A percentile compares a stretch with the other conserved stretches of the same genome.
phyloP scores from a whole-genome alignment of 2,113 vertebrate species.

The Stegastes partitus region DNA sequence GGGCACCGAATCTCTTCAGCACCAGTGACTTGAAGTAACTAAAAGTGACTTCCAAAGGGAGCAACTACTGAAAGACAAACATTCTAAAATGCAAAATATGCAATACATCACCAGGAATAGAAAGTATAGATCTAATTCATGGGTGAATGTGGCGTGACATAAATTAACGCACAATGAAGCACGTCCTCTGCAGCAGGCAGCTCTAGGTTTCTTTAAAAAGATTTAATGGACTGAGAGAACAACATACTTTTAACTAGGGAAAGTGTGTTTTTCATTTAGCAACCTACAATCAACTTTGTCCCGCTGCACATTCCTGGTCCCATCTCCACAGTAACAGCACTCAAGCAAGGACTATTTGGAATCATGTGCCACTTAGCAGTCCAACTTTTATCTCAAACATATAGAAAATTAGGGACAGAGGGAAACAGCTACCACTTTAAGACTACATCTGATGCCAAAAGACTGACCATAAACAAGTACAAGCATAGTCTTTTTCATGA shows the following conservation, averaged over 20 bases:
- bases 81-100: not conserved
- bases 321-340: conserved; percentile 77
- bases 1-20: not conserved
- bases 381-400: conserved; percentile 60
- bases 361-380: conserved; percentile 78
- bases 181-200: conserved; percentile 57
- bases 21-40: not conserved
- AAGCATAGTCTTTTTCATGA: conserved; percentile 83
- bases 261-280: conserved; percentile 81
- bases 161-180: conserved; percentile 57
- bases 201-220: conserved; percentile 69
- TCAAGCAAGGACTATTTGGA: conserved; percentile 81
- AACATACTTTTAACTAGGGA: conserved; percentile 76
- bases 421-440: conserved; percentile 35
- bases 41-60: not conserved
- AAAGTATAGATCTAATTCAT: conserved; percentile 34
- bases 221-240: conserved; percentile 71
- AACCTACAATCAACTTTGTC: conserved; percentile 80
- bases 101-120: not conserved
- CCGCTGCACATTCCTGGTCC: conserved; percentile 76
- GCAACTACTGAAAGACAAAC: not conserved
- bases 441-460: conserved; percentile 50
- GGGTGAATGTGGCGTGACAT: conserved; percentile 49
- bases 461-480: not conserved
- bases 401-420: conserved; percentile 44